Percentiles rank a stretch among this genome's conserved stretches.
phyloP scores from a whole-genome alignment of 2,888 invertebrate species.

The Sceliomorpha sp. region DNA sequence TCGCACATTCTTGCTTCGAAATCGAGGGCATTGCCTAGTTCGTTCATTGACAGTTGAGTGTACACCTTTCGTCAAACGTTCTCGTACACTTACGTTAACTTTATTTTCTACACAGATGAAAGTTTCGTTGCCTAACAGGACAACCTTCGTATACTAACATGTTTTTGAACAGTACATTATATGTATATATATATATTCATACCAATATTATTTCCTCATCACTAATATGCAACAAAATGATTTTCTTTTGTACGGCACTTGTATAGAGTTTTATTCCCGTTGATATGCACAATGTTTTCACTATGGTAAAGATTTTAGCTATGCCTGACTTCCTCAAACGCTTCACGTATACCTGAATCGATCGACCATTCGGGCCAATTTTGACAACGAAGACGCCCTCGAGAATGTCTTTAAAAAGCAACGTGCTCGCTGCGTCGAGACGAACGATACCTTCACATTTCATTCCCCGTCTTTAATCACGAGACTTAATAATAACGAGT shows the following conservation, averaged over 20 bases:
- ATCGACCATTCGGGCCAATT: slow-evolving; percentile 79
- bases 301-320: slow-evolving; percentile 80
- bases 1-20: slow-evolving; percentile 37
- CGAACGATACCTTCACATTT: slow-evolving; percentile 46
- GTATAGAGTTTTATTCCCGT: slow-evolving; percentile 81
- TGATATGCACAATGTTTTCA: slow-evolving; percentile 81
- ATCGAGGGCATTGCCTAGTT: slow-evolving; percentile 42
- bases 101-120: slow-evolving; percentile 73
- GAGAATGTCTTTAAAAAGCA: no score
- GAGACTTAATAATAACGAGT: slow-evolving; percentile 1
- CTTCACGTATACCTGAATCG: slow-evolving; percentile 80
- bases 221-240: slow-evolving; percentile 81
- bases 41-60: slow-evolving; percentile 67
- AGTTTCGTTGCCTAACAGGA: slow-evolving; percentile 73
- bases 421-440: slow-evolving; percentile 35
- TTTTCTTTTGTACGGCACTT: slow-evolving; percentile 85
- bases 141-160: slow-evolving; percentile 71
- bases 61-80: slow-evolving; percentile 79
- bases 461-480: slow-evolving; percentile 10
- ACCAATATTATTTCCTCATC: slow-evolving; percentile 73
- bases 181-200: slow-evolving; percentile 55
- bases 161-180: slow-evolving; percentile 67
- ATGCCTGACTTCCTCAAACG: slow-evolving; percentile 80
- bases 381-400: slow-evolving; percentile 72
- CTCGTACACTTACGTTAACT: slow-evolving; percentile 76